Evolutionary conservation across 2,888 invertebrate genomes (phyloP).

Genomic region (Nomada flava): DNA sequence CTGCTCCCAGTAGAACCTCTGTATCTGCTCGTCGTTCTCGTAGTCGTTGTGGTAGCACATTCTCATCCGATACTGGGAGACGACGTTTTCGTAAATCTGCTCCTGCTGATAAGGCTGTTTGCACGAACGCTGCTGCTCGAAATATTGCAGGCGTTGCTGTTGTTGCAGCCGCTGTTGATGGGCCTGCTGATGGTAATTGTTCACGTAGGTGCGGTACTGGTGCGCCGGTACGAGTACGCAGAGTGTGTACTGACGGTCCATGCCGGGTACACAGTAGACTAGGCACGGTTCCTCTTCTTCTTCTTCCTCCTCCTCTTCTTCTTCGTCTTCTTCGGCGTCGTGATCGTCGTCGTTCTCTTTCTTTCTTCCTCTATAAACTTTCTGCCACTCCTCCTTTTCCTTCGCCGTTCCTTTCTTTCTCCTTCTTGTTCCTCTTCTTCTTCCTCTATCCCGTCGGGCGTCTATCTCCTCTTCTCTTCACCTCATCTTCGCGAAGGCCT

Average conservation of each 20-base stretch:
- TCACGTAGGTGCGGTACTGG: conserved; percentile 82
- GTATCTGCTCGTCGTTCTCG: conserved; percentile 83
- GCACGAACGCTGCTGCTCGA: conserved; percentile 55
- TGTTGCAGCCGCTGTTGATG: conserved; percentile 68
- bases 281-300: conserved; percentile 61
- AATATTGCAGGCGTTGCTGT: conserved; percentile 57
- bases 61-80: conserved; percentile 82
- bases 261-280: conserved; percentile 77
- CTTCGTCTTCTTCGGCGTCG: conserved; percentile 39
- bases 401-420: conserved; percentile 59
- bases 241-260: conserved; percentile 84
- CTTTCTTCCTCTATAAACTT: conserved; percentile 46
- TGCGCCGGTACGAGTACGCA: conserved; percentile 84
- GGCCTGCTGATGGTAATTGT: conserved; percentile 77
- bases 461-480: conserved; percentile 72
- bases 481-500: conserved; percentile 83
- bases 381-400: conserved; percentile 49
- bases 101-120: conserved; percentile 69
- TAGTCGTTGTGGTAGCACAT: conserved; percentile 84
- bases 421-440: conserved; percentile 59
- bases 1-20: conserved; percentile 83
- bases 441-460: conserved; percentile 61
- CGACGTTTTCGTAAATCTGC: conserved; percentile 82
- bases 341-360: conserved; percentile 46
- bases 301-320: conserved; percentile 47